phyloP scores from a whole-genome alignment of 2,888 invertebrate species.

The Cantharis nigra region DNA sequence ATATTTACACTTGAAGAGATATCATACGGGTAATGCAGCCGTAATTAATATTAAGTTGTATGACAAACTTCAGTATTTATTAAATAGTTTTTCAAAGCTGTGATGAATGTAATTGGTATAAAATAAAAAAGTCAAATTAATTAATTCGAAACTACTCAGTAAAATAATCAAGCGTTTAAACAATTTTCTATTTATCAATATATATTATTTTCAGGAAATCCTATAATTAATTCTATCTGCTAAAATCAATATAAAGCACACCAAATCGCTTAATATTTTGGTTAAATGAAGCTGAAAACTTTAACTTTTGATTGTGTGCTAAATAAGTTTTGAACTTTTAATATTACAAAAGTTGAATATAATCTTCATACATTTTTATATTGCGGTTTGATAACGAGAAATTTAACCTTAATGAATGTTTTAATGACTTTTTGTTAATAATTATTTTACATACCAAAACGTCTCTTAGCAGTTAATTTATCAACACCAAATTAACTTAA shows the following conservation, averaged over 20 bases:
- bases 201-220: neutral
- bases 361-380: neutral
- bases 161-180: too few species aligned
- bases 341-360: neutral
- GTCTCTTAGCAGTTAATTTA: neutral
- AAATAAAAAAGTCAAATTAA: neutral
- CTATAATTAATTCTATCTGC: neutral
- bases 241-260: neutral
- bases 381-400: neutral
- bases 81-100: neutral
- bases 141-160: neutral
- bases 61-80: neutral
- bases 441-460: neutral
- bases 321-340: neutral
- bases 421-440: neutral
- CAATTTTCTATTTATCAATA: too few species aligned
- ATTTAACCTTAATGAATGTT: neutral
- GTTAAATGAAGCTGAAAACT: neutral
- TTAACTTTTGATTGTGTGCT: neutral
- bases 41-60: neutral
- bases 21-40: neutral
- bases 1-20: neutral
- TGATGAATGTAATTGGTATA: neutral
- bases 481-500: neutral
- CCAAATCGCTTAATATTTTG: neutral